These are phyloP conservation scores for Cydia fagiglandana DNA, from an alignment of 1,140 invertebrate genomes.

Conservation along the genomic window DNA sequence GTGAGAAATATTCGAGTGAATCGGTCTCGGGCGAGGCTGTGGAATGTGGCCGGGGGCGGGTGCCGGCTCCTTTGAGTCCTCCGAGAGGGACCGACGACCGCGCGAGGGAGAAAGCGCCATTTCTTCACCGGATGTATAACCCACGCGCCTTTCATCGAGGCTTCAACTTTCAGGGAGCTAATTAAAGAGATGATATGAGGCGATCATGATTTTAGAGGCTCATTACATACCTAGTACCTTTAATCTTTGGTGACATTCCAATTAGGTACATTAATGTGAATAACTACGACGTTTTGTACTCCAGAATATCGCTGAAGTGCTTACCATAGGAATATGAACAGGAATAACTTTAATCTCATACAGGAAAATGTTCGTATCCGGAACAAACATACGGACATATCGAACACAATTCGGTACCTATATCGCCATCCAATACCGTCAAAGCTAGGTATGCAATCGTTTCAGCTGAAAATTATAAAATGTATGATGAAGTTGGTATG, in stretches of 20 bases:
- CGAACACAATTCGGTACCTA: not conserved
- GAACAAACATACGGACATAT: not conserved
- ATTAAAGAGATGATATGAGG: not conserved
- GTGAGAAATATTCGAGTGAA: slow-evolving; percentile 78
- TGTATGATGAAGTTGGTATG: no score
- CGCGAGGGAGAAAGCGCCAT: slow-evolving; percentile 66
- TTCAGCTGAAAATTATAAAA: not conserved
- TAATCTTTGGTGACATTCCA: no score
- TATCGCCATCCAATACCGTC: not conserved
- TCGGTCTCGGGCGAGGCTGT: slow-evolving; percentile 60
- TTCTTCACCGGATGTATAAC: slow-evolving; percentile 49
- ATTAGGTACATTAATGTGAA: no score
- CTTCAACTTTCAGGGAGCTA: not conserved
- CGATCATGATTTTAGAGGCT: not conserved
- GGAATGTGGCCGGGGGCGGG: slow-evolving; percentile 75
- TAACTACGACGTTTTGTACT: no score
- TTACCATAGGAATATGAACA: not conserved
- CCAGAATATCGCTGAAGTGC: not conserved
- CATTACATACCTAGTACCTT: not conserved
- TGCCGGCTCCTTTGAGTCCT: slow-evolving; percentile 76
- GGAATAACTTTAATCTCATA: slow-evolving; percentile 72
- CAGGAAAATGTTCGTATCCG: not conserved
- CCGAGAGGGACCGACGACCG: slow-evolving; percentile 69
- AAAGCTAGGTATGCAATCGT: not conserved
- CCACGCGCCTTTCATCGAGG: not conserved